Evolutionary conservation across 2,888 invertebrate species (phyloP).

Genomic region (Carpatolechia fugitivella): DNA sequence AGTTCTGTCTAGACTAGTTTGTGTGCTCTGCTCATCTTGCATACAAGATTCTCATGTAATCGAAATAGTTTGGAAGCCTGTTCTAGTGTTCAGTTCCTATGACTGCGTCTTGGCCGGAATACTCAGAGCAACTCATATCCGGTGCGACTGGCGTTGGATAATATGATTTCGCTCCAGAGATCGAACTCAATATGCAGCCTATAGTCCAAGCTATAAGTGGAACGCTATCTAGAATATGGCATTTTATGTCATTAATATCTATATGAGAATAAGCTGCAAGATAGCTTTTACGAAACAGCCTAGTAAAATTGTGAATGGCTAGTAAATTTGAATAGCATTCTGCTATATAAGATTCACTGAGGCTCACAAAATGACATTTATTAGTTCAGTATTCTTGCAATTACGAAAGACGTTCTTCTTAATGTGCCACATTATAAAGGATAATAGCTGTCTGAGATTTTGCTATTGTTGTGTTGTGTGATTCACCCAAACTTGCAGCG

Average conservation of each 20-base stretch:
- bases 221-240: not conserved
- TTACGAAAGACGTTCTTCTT: not conserved
- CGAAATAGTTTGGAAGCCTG: not conserved
- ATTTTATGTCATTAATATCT: not conserved
- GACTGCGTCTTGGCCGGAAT: conserved; percentile 7
- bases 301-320: not conserved
- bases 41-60: conserved; percentile 3
- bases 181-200: conserved; percentile 14
- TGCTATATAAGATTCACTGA: not conserved
- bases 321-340: not conserved
- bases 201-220: not conserved
- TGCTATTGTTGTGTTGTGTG: not conserved
- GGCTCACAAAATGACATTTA: not conserved
- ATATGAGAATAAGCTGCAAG: not conserved
- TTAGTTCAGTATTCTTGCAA: not conserved
- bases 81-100: not conserved
- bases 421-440: not conserved
- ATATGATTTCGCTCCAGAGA: conserved; percentile 12
- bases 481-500: not conserved
- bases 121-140: conserved; percentile 15
- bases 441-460: not conserved
- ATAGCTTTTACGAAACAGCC: not conserved
- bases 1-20: not conserved
- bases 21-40: not conserved
- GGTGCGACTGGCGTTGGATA: conserved; percentile 12